phyloP scores from a whole-genome alignment of 2,888 invertebrate species.

The Patella depressa region DNA sequence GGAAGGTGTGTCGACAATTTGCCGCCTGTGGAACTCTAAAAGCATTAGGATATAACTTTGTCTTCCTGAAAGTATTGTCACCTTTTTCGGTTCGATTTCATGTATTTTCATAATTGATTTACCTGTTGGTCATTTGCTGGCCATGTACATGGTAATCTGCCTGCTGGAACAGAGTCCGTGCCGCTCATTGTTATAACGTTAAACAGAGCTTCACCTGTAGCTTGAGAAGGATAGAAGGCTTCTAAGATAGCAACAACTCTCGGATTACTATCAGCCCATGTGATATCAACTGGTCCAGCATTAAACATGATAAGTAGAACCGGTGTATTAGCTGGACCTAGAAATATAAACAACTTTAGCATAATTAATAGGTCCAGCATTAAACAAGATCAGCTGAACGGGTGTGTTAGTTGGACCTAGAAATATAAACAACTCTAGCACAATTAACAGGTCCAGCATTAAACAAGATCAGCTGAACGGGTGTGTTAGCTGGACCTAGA shows the following conservation, averaged over 20 bases:
- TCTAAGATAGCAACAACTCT: conserved; percentile 51
- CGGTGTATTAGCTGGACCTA: conserved; percentile 29
- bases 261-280: conserved; percentile 38
- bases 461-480: conserved; percentile 53
- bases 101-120: background rate
- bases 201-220: conserved; percentile 58
- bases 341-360: conserved; percentile 32
- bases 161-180: conserved; percentile 53
- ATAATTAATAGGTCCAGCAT: conserved; percentile 64
- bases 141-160: conserved; percentile 65
- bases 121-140: conserved; percentile 35
- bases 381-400: conserved; percentile 58
- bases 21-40: too few relatives aligned
- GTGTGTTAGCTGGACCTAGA: conserved; percentile 26
- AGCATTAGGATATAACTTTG: too few relatives aligned
- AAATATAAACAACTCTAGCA: conserved; percentile 43
- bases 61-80: too few relatives aligned
- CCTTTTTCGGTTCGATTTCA: too few relatives aligned
- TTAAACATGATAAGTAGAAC: conserved; percentile 54
- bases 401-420: conserved; percentile 20
- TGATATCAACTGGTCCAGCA: conserved; percentile 51
- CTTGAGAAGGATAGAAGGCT: conserved; percentile 65
- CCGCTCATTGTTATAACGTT: conserved; percentile 46
- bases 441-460: conserved; percentile 52
- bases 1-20: too few relatives aligned